Evolutionary conservation across 2,797 vertebrate species (phyloP), one percentile per base, ranked within the genome.

Genomic region (Buceros bicornis): DNA sequence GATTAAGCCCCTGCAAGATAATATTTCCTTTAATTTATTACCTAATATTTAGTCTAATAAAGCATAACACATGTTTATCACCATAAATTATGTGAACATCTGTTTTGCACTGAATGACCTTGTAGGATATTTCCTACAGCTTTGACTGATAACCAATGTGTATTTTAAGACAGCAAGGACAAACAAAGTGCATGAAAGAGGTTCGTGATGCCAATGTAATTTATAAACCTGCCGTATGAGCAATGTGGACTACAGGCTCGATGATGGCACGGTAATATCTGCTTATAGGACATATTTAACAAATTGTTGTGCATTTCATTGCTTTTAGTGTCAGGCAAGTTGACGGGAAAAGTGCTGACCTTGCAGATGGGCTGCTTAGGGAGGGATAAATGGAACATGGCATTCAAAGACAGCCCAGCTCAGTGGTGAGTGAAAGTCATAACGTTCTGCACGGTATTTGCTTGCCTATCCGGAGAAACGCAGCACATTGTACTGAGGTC

Each of bases 41-140:
- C 42, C 43, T 67, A 64, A 86, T 87, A 79, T 91, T 92, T 87
- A 78, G 35, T 89, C 40, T 53, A 73, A 89, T 82, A 90, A 92
- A 95, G 11, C 33, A 57, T 25, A 79, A 86, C 40, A 37, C 45
- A 50, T 73, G 29, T 76, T 95, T 85, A 64, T 60, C 16, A 16
- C 74, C 53, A 93, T 95, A 95, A 94, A 92, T 86, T 96, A 73
- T 33, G 89, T n/a, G 54, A 93, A 47, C 88, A 94, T 95, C 93
- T 94, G 83, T 47, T 96, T 93, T 94, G 51, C 66, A 66, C 76
- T 71, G 70, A 69, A 71, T 93, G 87, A 95, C 87, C 90, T 90
- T 96, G 64, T 40, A 87, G 60, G 19, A 57, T 31, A 73, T 77
- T 95, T 97, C 70, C 82, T 83, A 35, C 35, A 77, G 62, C 22